Evolutionary conservation across 2,797 vertebrate genomes (phyloP).

Genomic region (Hephaestus fuliginosus): DNA sequence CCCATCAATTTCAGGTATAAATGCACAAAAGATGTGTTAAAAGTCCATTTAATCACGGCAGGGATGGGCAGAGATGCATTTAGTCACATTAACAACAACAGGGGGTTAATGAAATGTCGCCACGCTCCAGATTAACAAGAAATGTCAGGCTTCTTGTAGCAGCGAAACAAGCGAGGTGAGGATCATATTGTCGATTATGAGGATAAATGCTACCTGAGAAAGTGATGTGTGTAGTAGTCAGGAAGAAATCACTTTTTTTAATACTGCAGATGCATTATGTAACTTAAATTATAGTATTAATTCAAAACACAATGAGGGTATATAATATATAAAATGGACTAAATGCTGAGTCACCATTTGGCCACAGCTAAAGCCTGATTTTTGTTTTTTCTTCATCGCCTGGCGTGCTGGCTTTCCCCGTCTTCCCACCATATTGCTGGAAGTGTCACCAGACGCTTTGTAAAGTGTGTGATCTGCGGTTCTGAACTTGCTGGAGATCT

Average conservation of each 20-base stretch:
- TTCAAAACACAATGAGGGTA: background rate
- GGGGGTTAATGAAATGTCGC: constrained; percentile 39
- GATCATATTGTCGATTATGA: background rate
- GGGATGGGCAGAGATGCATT: constrained; percentile 18
- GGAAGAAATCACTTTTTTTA: too few relatives aligned
- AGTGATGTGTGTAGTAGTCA: background rate
- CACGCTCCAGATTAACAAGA: constrained; percentile 1
- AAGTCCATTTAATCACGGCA: constrained; percentile 32
- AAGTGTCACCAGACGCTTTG: constrained; percentile 64
- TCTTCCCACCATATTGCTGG: constrained; percentile 48
- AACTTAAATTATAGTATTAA: background rate
- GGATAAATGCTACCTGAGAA: background rate
- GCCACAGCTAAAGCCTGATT: constrained; percentile 26
- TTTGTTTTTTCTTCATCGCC: constrained; percentile 14
- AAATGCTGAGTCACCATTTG: constrained; percentile 42
- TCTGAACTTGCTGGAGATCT: constrained; percentile 55
- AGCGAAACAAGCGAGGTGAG: constrained; percentile 4
- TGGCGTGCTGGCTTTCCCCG: constrained; percentile 33
- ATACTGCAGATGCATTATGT: background rate
- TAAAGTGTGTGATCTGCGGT: constrained; percentile 56
- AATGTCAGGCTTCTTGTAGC: background rate
- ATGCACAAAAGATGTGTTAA: constrained; percentile 14
- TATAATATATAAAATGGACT: constrained; percentile 4
- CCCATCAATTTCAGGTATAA: constrained; percentile 13
- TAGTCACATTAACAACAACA: constrained; percentile 28